These are phyloP conservation scores for Stenchaetothrips biformis DNA, from an alignment of 2,888 invertebrate species.

Conservation along the genomic window DNA sequence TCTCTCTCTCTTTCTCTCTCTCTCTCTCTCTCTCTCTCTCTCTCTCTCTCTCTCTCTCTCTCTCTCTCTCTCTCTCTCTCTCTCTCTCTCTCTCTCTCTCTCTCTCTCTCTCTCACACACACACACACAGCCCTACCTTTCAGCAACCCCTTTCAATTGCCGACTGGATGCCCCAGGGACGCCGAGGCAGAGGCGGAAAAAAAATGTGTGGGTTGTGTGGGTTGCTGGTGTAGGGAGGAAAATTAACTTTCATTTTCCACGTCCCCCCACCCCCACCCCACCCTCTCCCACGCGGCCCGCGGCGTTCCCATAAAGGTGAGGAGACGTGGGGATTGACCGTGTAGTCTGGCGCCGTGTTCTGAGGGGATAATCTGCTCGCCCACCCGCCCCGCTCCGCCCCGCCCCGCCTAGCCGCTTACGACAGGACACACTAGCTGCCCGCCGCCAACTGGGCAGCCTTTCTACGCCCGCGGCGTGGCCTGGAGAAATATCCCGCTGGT, in stretches of 20 bases:
- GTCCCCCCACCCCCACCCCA: background rate
- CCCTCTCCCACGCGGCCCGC: background rate
- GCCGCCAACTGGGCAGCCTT: too few relatives aligned
- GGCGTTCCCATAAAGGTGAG: too few relatives aligned
- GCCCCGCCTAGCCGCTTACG: background rate
- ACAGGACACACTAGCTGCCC: background rate
- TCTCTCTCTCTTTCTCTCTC: too few relatives aligned
- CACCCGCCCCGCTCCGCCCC: background rate
- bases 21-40: background rate
- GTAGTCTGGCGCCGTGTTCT: too few relatives aligned
- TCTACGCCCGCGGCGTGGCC: too few relatives aligned
- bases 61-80: conserved; percentile 17
- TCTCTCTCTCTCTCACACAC: background rate
- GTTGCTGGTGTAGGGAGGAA: background rate
- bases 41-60: background rate
- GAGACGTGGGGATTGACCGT: too few relatives aligned
- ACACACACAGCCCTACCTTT: background rate
- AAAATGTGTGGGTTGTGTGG: background rate
- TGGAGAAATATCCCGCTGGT: too few relatives aligned
- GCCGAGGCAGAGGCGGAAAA: background rate
- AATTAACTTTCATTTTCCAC: background rate
- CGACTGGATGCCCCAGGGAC: too few relatives aligned
- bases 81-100: conserved; percentile 13
- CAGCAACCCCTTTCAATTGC: background rate
- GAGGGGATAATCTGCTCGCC: too few relatives aligned